Conservation (phyloP, 2,888 invertebrate species). For the Parasteatoda lunata region DNA sequence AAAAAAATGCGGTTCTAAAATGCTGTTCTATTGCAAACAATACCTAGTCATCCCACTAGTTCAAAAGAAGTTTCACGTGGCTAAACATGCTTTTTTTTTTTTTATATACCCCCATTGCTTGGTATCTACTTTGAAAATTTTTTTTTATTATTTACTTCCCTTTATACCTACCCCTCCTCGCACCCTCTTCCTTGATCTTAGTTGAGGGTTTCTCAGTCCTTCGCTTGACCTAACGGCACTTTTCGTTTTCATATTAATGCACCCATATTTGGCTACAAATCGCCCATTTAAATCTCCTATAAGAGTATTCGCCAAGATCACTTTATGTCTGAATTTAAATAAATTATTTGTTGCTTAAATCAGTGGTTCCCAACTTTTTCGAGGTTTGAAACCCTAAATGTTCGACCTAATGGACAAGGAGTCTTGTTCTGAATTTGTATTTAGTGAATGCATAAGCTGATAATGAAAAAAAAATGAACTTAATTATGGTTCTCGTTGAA, state of each 20-base stretch:
- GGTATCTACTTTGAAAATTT: neutral
- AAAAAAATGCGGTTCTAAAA: slow-evolving; percentile 39
- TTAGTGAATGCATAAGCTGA: no score
- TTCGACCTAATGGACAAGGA: no score
- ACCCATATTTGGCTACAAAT: slow-evolving; percentile 30
- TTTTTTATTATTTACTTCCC: neutral
- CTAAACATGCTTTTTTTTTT: slow-evolving; percentile 42
- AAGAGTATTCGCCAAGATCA: no score
- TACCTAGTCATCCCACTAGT: slow-evolving; percentile 1
- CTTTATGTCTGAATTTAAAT: no score
- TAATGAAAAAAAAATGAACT: no score
- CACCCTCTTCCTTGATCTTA: neutral
- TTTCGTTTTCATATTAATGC: neutral
- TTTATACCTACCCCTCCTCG: neutral
- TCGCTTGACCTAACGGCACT: slow-evolving; percentile 56
- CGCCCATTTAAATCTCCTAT: neutral
- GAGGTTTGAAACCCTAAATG: no score
- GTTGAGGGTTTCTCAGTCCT: slow-evolving; percentile 6
- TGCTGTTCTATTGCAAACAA: slow-evolving; percentile 26
- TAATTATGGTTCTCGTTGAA: no score
- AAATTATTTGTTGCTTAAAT: no score
- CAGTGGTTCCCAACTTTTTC: no score
- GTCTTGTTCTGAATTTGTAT: no score
- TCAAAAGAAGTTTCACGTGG: slow-evolving; percentile 40
- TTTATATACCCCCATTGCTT: slow-evolving; percentile 1